A percentile compares a stretch with the other conserved stretches of the same genome.
Conservation (phyloP, 2,888 invertebrate genomes). For the Phasia obesa region DNA sequence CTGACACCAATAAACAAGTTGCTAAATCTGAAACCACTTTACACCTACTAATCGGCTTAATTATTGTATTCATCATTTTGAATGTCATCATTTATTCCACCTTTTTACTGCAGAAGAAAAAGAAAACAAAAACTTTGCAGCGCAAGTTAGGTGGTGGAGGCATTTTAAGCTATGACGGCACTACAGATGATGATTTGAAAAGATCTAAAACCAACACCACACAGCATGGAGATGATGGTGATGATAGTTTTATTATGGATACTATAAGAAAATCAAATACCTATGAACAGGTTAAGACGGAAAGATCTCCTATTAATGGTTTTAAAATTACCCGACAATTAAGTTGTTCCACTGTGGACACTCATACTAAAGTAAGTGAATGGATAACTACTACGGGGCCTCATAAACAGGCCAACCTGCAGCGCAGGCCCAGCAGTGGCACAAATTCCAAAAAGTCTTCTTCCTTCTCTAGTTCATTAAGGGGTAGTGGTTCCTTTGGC, state of each 20-base stretch:
- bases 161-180: conserved; percentile 80
- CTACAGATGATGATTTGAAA: conserved; percentile 81
- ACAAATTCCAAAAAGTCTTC: conserved; percentile 81
- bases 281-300: conserved; percentile 80
- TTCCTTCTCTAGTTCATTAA: conserved; percentile 72
- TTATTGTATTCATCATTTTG: conserved; percentile 87
- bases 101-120: conserved; percentile 79
- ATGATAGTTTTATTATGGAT: conserved; percentile 81
- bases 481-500: conserved; percentile 75
- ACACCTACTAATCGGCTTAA: conserved; percentile 86
- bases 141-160: conserved; percentile 79
- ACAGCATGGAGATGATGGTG: conserved; percentile 77
- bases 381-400: conserved; percentile 93
- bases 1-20: conserved; percentile 78
- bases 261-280: conserved; percentile 81
- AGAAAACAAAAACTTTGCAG: conserved; percentile 76
- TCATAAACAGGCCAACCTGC: conserved; percentile 77
- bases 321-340: conserved; percentile 88
- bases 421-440: conserved; percentile 79
- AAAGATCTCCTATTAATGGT: conserved; percentile 83
- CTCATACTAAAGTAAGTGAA: conserved; percentile 92
- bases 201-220: conserved; percentile 77
- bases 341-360: conserved; percentile 91
- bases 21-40: conserved; percentile 86
- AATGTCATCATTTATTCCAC: conserved; percentile 84